These are phyloP conservation scores for Eupeodes corollae DNA, from an alignment of 1,140 invertebrate genomes.

Conservation along the genomic window DNA sequence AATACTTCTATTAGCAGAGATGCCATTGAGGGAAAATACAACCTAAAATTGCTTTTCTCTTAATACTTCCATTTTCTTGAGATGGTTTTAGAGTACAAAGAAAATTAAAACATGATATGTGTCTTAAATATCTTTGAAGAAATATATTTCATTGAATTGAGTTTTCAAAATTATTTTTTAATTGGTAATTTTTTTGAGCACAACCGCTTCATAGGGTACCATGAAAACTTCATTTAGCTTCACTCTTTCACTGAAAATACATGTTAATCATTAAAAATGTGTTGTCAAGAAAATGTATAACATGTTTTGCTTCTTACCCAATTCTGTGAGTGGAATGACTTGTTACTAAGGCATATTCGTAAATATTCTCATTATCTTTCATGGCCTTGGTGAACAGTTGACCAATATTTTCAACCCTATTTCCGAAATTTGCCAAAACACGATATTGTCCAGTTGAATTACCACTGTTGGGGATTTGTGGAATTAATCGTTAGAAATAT, in stretches of 20 bases:
- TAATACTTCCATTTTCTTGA: no score
- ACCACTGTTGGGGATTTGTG: no score
- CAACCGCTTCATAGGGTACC: slow-evolving; percentile 28
- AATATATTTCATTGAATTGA: no score
- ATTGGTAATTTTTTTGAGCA: slow-evolving; percentile 22
- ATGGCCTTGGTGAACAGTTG: no score
- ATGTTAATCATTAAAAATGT: background rate
- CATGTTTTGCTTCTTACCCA: slow-evolving; percentile 24
- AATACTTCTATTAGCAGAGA: no score
- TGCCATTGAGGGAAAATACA: no score
- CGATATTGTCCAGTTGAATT: slow-evolving; percentile 24
- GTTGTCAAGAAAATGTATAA: background rate
- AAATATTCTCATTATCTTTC: slow-evolving; percentile 12
- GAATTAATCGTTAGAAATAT: no score
- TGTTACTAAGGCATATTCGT: slow-evolving; percentile 24
- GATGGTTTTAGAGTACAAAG: no score
- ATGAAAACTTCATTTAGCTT: slow-evolving; percentile 19
- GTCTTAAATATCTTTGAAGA: no score
- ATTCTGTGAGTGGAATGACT: slow-evolving; percentile 17
- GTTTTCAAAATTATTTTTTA: no score
- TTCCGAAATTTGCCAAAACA: slow-evolving; percentile 25
- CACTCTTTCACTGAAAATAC: slow-evolving; percentile 13
- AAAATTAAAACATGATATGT: no score
- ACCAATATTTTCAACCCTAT: slow-evolving; percentile 14
- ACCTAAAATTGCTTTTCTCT: no score